Conservation (phyloP, 2,113 vertebrate genomes). For the Pterocles burchelli region DNA sequence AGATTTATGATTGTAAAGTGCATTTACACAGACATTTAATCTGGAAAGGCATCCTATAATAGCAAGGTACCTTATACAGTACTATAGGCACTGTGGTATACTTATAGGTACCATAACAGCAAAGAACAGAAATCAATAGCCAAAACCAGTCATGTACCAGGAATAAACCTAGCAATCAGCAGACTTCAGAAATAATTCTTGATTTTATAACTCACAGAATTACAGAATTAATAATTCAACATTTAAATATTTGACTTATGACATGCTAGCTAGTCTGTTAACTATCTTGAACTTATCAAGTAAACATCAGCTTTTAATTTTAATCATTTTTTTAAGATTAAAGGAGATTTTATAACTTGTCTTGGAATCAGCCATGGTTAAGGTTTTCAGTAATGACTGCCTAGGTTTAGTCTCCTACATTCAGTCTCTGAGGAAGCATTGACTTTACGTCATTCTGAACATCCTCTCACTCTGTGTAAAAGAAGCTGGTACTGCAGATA, state of each 20-base stretch:
- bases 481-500: not conserved
- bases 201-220: not conserved
- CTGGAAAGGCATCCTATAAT: not conserved
- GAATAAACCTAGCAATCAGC: not conserved
- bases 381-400: not conserved
- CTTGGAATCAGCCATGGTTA: not conserved
- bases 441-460: not conserved
- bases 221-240: not conserved
- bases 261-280: not conserved
- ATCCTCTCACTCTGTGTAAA: not conserved
- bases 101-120: not conserved
- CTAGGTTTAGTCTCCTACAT: not conserved
- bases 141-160: not conserved
- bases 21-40: not conserved
- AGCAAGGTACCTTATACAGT: not conserved
- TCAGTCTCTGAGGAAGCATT: not conserved
- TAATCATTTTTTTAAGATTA: not conserved
- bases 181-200: not conserved
- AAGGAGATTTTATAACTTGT: not conserved
- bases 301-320: not conserved
- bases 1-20: not conserved
- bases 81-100: too few relatives aligned
- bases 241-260: not conserved
- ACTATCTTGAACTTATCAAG: not conserved
- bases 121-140: not conserved